Conservation (phyloP, 2,888 invertebrate genomes). For the Hyalella azteca region DNA sequence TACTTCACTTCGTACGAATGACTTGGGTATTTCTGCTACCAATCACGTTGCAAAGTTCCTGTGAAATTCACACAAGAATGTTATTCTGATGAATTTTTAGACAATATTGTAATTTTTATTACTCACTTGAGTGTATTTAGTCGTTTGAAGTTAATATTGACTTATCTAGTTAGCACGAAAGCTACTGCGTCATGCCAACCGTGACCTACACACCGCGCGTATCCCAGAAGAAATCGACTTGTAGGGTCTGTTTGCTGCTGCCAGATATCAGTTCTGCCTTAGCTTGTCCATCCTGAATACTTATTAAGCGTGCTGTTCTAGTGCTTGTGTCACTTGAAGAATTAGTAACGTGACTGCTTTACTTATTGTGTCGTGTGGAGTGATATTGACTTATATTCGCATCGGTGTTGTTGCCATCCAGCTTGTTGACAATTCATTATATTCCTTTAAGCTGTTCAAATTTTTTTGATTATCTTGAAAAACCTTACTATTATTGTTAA, state of each 20-base stretch:
- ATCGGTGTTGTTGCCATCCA: neutral
- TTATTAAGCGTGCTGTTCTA: neutral
- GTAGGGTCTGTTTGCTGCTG: neutral
- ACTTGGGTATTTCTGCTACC: no score
- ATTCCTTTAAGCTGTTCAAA: neutral
- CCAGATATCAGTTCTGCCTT: neutral
- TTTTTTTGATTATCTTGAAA: neutral
- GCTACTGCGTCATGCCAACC: neutral
- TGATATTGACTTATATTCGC: neutral
- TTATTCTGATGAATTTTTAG: neutral
- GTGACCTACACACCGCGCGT: neutral
- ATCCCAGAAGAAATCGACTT: neutral
- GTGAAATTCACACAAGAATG: no score
- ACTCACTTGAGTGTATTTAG: neutral
- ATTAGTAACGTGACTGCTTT: neutral
- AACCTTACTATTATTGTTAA: neutral
- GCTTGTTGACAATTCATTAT: neutral
- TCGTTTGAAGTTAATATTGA: neutral
- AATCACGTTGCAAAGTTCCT: no score
- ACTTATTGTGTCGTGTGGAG: neutral
- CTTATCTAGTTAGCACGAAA: neutral
- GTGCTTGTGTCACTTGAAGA: neutral
- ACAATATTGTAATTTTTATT: neutral
- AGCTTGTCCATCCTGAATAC: conserved; percentile 6
- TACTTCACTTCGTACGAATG: no score